phyloP scores from a whole-genome alignment of 2,113 vertebrate genomes.

The Isurus oxyrinchus region DNA sequence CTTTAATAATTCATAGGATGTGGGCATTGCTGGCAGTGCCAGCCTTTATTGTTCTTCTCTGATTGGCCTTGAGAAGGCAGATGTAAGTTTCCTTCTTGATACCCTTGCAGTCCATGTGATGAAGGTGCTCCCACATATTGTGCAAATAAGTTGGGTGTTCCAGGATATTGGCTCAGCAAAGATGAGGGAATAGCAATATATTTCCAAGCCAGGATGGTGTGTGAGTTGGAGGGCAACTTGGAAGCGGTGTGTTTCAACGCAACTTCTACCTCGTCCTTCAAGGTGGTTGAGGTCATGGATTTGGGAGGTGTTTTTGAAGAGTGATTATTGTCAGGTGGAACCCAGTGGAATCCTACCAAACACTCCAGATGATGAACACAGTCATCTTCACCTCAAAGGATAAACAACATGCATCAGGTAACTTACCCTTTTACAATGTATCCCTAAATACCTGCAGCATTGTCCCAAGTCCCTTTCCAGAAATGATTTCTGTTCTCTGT shows the following conservation, averaged over 20 bases:
- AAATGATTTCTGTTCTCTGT: no score
- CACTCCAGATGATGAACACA: neutral
- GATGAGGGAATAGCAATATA: neutral
- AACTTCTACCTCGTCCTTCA: neutral
- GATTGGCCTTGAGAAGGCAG: neutral
- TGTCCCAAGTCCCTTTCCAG: no score
- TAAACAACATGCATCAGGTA: no score
- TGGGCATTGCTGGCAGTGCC: neutral
- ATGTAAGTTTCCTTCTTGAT: neutral
- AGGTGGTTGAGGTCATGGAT: no score
- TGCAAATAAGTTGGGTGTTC: neutral
- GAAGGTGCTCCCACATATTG: neutral
- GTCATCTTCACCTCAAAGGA: no score
- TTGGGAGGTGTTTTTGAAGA: neutral
- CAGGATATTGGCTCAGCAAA: neutral
- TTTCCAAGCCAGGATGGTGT: neutral
- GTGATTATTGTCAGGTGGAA: neutral
- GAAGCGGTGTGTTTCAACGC: neutral
- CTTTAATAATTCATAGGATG: neutral
- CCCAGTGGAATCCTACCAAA: neutral
- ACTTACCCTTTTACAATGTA: no score
- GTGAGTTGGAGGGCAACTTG: neutral
- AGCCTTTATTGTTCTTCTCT: neutral
- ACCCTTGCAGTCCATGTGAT: neutral
- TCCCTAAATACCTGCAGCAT: no score